These are phyloP conservation scores for Harmothoe impar DNA, from an alignment of 2,888 invertebrate genomes.

Conservation along the genomic window DNA sequence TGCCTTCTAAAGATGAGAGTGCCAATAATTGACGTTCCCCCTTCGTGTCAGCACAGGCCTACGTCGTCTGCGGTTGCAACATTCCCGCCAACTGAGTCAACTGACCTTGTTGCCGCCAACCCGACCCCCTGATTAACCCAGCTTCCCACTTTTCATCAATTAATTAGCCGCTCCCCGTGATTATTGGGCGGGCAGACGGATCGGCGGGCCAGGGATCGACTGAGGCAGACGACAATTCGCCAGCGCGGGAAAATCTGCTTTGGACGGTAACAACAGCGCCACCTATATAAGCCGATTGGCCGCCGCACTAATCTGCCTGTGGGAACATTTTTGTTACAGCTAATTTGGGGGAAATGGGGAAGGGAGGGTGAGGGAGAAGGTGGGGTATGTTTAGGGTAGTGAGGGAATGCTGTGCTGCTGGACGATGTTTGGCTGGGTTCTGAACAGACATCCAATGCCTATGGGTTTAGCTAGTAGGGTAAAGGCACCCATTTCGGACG, in stretches of 20 bases:
- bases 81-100: not conserved
- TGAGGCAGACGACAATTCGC: slow-evolving; percentile 26
- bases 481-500: too few relatives aligned
- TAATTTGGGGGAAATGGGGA: not conserved
- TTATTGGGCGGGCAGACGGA: slow-evolving; percentile 22
- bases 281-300: not conserved
- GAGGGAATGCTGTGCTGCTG: not conserved
- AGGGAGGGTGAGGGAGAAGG: not conserved
- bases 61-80: not conserved
- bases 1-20: not conserved
- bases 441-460: too few relatives aligned
- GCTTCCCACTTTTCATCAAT: slow-evolving; percentile 38
- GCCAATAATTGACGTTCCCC: slow-evolving; percentile 36
- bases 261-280: not conserved
- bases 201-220: slow-evolving; percentile 9
- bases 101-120: not conserved
- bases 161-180: not conserved
- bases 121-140: slow-evolving; percentile 39
- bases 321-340: slow-evolving; percentile 11
- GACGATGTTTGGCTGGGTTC: too few relatives aligned
- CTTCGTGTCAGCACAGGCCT: not conserved
- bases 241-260: not conserved
- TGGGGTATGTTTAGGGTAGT: not conserved
- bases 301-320: not conserved
- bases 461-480: too few relatives aligned